Evolutionary conservation across 2,888 invertebrate species (phyloP).

Genomic region (Deladenus siricidicola): DNA sequence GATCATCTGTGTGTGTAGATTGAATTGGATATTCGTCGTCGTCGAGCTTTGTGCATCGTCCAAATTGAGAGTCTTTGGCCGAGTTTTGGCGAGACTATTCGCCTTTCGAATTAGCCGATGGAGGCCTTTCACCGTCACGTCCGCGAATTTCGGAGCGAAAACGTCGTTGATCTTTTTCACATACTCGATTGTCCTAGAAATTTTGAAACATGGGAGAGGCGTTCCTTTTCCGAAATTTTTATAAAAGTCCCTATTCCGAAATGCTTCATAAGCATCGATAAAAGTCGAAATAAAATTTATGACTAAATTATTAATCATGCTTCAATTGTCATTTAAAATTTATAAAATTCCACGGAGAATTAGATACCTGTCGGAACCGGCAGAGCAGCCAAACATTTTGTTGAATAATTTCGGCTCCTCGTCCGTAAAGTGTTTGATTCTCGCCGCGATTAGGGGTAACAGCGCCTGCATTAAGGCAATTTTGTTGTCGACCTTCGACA

Average conservation of each 20-base stretch:
- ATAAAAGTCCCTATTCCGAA: too few species aligned
- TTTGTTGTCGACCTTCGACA: neutral
- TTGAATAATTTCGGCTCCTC: neutral
- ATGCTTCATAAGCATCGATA: too few species aligned
- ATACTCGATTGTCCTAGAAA: neutral
- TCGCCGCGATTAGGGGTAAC: slow-evolving; percentile 4
- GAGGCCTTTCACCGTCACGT: neutral
- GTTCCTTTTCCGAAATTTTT: too few species aligned
- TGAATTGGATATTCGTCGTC: too few species aligned
- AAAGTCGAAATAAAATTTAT: neutral
- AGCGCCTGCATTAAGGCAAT: neutral
- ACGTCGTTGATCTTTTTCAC: neutral
- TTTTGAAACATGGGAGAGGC: too few species aligned
- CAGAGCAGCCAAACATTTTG: slow-evolving; percentile 1
- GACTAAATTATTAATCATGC: neutral
- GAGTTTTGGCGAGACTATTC: too few species aligned
- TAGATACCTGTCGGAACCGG: slow-evolving; percentile 3
- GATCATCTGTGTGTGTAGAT: too few species aligned
- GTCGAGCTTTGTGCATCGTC: too few species aligned
- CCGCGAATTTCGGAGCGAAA: neutral
- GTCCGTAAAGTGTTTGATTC: slow-evolving; percentile 2
- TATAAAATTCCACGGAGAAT: neutral
- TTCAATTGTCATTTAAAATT: neutral
- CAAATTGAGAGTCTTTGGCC: too few species aligned
- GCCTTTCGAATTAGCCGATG: too few species aligned